Base-by-base conservation (phyloP, 2,113 vertebrate species). In the Picathartes gymnocephalus region DNA sequence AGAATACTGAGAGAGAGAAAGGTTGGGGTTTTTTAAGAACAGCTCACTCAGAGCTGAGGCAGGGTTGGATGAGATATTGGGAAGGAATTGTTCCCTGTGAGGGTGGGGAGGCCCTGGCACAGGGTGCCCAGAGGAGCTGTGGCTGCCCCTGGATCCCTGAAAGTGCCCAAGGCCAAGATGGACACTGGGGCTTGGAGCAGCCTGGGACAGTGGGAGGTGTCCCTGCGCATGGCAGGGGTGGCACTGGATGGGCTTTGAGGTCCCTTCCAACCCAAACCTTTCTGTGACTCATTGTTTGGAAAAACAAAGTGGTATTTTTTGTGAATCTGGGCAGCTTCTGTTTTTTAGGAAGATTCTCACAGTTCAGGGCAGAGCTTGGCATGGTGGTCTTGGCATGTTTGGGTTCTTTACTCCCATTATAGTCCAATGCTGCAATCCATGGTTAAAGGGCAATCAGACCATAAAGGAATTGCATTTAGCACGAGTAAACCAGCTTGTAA, bases 351-450 rank as follows among this genome's bases (percentile, higher is more conserved):
- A 27, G n/a, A 22, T 76, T 80, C 58, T 77, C 50, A 31, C 40
- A 37, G 65, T 15, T 31, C 61, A 19, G 21, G 6, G 35, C 39
- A n/a, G 73, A 24, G 9, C 61, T 35, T 13, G 24, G 77, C 21
- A 0, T 0, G 3, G 64, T 22, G 23, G 12, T 33, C 40, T 17
- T 37, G 47, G 78, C 16, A 9, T 0, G 3, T 35, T 3, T 27
- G 58, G 37, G 44, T 35, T 58, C 72, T 56, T 13, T 8, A 31
- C 9, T 48, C 27, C 9, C 33, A 13, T 13, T 9, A 1, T 0
- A 9, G 23, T 14, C 35, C 14, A 21, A 10, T 10, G 71, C 62
- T 12, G 27, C 60, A 11, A 0, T 33, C 39, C 0, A 15, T 6
- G 21, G 30, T 3, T 23, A 28, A 47, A 66, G 69, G 54, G 21